Evolutionary conservation across 2,113 vertebrate genomes (phyloP).

Genomic region (Siphamia tubifer): DNA sequence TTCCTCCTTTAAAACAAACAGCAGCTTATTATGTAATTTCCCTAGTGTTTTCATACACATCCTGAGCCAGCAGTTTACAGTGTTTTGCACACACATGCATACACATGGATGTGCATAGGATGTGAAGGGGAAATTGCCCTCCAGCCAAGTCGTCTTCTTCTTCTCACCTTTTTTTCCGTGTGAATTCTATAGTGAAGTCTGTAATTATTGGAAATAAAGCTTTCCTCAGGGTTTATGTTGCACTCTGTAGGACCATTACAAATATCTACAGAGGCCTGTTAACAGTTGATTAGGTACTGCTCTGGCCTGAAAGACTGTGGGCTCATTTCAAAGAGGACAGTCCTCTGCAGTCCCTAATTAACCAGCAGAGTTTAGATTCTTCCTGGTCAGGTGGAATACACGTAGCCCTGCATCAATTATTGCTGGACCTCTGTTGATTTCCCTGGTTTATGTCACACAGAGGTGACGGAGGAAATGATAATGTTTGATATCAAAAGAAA

Average conservation of each 20-base stretch:
- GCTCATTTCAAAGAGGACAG: constrained; percentile 47
- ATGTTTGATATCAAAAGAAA: constrained; percentile 19
- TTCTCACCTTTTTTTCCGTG: constrained; percentile 2
- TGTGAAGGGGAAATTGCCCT: not conserved
- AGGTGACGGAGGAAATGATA: constrained; percentile 34
- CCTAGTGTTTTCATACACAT: not conserved
- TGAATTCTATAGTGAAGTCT: constrained; percentile 18
- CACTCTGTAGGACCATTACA: constrained; percentile 52
- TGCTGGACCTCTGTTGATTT: constrained; percentile 16
- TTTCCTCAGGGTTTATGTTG: constrained; percentile 46
- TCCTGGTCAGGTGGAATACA: constrained; percentile 56
- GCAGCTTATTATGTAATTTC: constrained; percentile 16
- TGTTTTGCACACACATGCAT: not conserved
- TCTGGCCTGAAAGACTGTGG: constrained; percentile 44
- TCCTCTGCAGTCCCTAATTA: constrained; percentile 48
- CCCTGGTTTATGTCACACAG: not conserved
- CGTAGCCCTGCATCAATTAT: constrained; percentile 51
- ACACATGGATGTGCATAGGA: not conserved
- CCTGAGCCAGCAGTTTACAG: constrained; percentile 8
- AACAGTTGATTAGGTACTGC: constrained; percentile 42
- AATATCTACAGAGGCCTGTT: constrained; percentile 65
- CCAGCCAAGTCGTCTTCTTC: not conserved
- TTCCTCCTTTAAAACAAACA: constrained; percentile 11
- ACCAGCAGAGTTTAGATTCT: constrained; percentile 9
- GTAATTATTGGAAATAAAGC: constrained; percentile 47